Evolutionary conservation across 2,888 invertebrate species (phyloP), one percentile per base, ranked within the genome.

Genomic region (Metallyticus violacea): DNA sequence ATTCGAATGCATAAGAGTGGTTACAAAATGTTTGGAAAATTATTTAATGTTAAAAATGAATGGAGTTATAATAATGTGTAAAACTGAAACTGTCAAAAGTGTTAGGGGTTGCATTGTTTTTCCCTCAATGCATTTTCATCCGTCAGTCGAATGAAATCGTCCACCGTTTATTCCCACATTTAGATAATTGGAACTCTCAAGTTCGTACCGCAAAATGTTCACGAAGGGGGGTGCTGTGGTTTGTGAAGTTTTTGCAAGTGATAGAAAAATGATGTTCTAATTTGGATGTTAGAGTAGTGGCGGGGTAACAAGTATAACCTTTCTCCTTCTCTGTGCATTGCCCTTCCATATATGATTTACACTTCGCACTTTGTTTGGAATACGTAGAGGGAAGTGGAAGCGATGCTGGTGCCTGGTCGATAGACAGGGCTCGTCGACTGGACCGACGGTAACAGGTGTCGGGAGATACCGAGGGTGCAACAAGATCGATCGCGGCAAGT

Each of bases 371-470:
- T 87, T 85, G 87, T 85, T 85, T 85, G 87, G 87, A 85, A 87
- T 87, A 85, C 85, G 81, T 25, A 62, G 78, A 40, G 40, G 62
- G n/a, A 83, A 85, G 29, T 62, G 40, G 78, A 26, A 83, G 83
- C 86, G 62, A 81, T 81, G 81, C 81, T 83, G 76, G 83, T n/a
- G 77, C 7, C 76, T 77, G 85, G 84, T 88, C 88, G 88, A 88
- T 88, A 83, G 7, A 2, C 25, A 6, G 79, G 86, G 86, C 80
- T 85, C 87, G 83, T 40, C 83, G 81, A 79, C 83, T 29, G 62
- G 85, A 78, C 7, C 40, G 28, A 29, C 85, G 88, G 88, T 88
- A 88, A 88, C 88, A 88, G 88, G 88, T 88, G 88, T 87, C 84
- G 88, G 77, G 84, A 80, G 87, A 84, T 85, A 87, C 86, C 81